Conservation (phyloP, 2,888 invertebrate genomes). For the Craniophora ligustri region DNA sequence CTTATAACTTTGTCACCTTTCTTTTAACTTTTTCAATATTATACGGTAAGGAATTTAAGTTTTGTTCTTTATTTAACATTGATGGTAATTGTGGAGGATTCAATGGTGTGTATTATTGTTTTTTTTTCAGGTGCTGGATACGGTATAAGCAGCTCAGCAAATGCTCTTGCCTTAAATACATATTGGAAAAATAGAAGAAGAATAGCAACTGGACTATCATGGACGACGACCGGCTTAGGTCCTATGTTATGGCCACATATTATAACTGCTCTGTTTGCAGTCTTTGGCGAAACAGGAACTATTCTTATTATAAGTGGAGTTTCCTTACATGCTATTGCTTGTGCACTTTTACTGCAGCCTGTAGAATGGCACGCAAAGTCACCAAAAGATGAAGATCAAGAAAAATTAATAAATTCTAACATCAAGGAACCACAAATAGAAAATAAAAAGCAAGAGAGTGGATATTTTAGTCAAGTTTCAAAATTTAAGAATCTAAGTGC, state of each 20-base stretch:
- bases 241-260: constrained; percentile 92
- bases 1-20: constrained; percentile 90
- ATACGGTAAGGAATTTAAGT: constrained; percentile 88
- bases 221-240: constrained; percentile 92
- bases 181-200: constrained; percentile 92
- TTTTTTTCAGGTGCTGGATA: constrained; percentile 88
- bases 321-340: constrained; percentile 91
- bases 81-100: background rate
- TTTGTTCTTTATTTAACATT: background rate
- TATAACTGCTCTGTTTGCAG: constrained; percentile 89
- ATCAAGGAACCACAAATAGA: constrained; percentile 46
- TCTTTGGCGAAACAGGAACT: constrained; percentile 90
- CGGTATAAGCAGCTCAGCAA: constrained; percentile 91
- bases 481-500: constrained; percentile 81
- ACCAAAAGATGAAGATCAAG: constrained; percentile 65
- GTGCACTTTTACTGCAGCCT: constrained; percentile 91
- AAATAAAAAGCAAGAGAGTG: constrained; percentile 72
- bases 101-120: background rate
- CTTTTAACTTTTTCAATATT: constrained; percentile 90
- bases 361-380: constrained; percentile 92
- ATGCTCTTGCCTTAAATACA: constrained; percentile 92
- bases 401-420: constrained; percentile 64
- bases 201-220: constrained; percentile 91
- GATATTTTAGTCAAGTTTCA: constrained; percentile 78
- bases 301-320: constrained; percentile 91